Evolutionary conservation across 2,113 vertebrate species (phyloP).

Genomic region (Microtus montanus): DNA sequence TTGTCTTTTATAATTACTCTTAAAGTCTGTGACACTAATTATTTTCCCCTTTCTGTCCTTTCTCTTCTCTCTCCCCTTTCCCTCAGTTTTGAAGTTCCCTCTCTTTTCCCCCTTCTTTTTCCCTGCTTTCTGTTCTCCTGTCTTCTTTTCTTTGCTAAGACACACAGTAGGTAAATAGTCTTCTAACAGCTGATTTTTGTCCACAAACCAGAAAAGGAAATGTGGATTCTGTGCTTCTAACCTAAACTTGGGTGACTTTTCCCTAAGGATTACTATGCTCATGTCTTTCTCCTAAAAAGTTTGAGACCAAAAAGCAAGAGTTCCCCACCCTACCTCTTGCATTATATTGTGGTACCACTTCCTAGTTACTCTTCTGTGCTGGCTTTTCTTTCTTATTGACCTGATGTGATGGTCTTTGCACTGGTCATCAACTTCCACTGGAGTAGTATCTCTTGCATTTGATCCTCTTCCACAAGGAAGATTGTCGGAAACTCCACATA

Average conservation of each 20-base stretch:
- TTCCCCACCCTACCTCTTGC: background rate
- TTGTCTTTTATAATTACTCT: conserved; percentile 19
- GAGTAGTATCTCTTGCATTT: background rate
- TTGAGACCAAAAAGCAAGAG: background rate
- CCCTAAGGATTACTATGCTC: background rate
- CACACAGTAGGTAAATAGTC: background rate
- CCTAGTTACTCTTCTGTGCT: background rate
- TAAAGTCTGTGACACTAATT: background rate
- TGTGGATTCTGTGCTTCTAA: background rate
- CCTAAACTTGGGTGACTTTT: background rate
- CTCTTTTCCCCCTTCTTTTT: background rate
- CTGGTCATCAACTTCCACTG: background rate
- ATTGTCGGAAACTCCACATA: background rate
- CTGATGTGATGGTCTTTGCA: background rate
- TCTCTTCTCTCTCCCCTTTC: background rate
- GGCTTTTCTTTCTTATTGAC: background rate
- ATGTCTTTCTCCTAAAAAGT: background rate
- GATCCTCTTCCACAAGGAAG: background rate
- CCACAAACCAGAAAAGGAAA: background rate
- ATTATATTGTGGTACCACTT: background rate
- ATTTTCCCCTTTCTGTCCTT: background rate
- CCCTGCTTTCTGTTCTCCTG: background rate
- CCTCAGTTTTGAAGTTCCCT: background rate
- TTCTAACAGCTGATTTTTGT: background rate
- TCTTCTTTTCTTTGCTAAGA: background rate